These are phyloP conservation scores for Cabera pusaria DNA, from an alignment of 2,888 invertebrate species.

Conservation along the genomic window DNA sequence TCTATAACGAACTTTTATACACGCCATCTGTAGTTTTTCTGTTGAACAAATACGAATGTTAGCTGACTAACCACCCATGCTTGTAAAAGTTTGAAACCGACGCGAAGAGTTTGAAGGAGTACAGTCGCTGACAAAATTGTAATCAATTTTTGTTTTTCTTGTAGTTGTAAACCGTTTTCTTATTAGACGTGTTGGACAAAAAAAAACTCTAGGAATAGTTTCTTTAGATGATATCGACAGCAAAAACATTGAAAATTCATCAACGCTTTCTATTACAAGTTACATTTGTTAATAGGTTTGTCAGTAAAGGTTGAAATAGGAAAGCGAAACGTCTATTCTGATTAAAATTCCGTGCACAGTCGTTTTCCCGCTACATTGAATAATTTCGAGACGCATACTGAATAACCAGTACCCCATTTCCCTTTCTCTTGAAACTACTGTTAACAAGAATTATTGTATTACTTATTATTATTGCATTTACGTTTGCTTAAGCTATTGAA, in stretches of 20 bases:
- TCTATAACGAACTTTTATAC: slow-evolving; percentile 12
- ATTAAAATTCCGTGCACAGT: slow-evolving; percentile 53
- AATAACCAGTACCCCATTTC: slow-evolving; percentile 47
- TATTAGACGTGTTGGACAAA: no score
- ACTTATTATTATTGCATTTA: no score
- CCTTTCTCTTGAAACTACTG: slow-evolving; percentile 38
- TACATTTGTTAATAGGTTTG: no score
- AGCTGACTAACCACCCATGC: slow-evolving; percentile 2
- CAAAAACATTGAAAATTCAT: no score
- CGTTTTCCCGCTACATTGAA: slow-evolving; percentile 56
- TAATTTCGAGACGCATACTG: slow-evolving; percentile 53
- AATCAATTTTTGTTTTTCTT: background rate
- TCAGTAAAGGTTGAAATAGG: slow-evolving; percentile 37
- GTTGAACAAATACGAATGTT: slow-evolving; percentile 37
- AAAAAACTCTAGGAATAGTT: no score
- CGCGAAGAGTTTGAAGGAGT: background rate
- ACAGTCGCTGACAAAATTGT: slow-evolving; percentile 7
- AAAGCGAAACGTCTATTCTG: slow-evolving; percentile 45
- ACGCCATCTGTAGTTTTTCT: slow-evolving; percentile 52
- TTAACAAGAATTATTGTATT: slow-evolving; percentile 19
- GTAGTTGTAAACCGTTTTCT: background rate
- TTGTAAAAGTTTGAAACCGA: background rate
- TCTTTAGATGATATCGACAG: no score
- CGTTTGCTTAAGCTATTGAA: no score
- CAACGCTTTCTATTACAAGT: no score